These are phyloP conservation scores for Cephus pulcher DNA, from an alignment of 2,888 invertebrate genomes.

Conservation along the genomic window DNA sequence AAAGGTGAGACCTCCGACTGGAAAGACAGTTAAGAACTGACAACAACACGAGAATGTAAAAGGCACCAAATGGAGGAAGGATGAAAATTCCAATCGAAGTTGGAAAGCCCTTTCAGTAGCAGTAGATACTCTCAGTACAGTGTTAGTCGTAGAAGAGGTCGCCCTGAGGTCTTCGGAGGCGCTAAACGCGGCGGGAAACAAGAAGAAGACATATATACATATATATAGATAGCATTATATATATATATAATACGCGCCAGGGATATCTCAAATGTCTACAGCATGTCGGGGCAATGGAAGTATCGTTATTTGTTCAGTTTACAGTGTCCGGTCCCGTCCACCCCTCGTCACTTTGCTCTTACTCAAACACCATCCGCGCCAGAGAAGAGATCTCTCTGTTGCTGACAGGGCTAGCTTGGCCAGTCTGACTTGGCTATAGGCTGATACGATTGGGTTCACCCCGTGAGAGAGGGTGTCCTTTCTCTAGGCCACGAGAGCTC, in stretches of 20 bases:
- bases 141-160: background rate
- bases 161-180: background rate
- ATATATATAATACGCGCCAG: constrained; percentile 7
- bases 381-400: constrained; percentile 48
- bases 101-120: background rate
- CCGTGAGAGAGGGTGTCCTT: constrained; percentile 14
- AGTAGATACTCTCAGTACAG: background rate
- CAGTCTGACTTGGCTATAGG: constrained; percentile 3
- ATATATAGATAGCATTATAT: background rate
- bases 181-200: background rate
- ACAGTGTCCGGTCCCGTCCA: constrained; percentile 26
- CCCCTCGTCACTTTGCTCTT: constrained; percentile 42
- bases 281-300: constrained; percentile 25
- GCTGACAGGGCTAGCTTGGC: constrained; percentile 46
- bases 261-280: constrained; percentile 22
- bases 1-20: background rate
- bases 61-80: background rate
- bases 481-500: constrained; percentile 16
- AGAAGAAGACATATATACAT: background rate
- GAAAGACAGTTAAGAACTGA: background rate
- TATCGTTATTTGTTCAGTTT: constrained; percentile 46
- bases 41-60: background rate
- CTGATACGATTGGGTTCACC: background rate
- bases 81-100: background rate
- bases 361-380: constrained; percentile 40